Evolutionary conservation across 2,113 vertebrate genomes (phyloP).

Genomic region (Conger conger): DNA sequence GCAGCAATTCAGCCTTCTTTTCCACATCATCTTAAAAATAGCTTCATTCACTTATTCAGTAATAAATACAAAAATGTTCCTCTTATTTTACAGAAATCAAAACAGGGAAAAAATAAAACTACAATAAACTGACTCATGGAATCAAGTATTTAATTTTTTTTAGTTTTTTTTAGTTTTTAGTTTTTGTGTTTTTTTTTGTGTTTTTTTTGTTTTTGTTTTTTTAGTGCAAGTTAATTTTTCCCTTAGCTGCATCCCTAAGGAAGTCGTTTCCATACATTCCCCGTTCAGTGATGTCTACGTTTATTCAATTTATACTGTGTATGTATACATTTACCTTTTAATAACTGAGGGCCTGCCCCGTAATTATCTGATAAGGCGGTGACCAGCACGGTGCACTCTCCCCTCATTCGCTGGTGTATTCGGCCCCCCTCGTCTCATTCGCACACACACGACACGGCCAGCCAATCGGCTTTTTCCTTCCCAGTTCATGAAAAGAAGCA

Average conservation of each 20-base stretch:
- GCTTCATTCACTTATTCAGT: constrained; percentile 98
- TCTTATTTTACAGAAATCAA: constrained; percentile 99
- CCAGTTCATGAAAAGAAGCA: background rate
- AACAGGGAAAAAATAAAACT: constrained; percentile 87
- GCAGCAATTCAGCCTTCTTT: constrained; percentile 90
- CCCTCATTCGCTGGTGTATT: constrained; percentile 95
- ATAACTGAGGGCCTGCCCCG: constrained; percentile 92
- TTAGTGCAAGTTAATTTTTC: constrained; percentile 99
- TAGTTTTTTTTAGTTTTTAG: constrained; percentile 46
- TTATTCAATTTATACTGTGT: constrained; percentile 59
- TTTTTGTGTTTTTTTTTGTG: constrained; percentile 40
- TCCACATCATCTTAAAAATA: constrained; percentile 83
- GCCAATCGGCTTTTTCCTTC: constrained; percentile 25
- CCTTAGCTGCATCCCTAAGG: constrained; percentile 92
- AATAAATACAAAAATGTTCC: constrained; percentile 99
- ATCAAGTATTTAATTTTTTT: constrained; percentile 99
- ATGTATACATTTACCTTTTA: constrained; percentile 60
- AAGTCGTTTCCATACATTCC: constrained; percentile 99
- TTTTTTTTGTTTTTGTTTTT: constrained; percentile 53
- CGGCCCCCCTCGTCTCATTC: constrained; percentile 61
- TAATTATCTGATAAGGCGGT: constrained; percentile 87
- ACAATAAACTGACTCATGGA: constrained; percentile 99
- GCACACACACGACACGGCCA: constrained; percentile 65
- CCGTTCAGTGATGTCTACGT: constrained; percentile 99
- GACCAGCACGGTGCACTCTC: constrained; percentile 90